phyloP scores from a whole-genome alignment of 2,113 vertebrate genomes.

The Oophaga pumilio region DNA sequence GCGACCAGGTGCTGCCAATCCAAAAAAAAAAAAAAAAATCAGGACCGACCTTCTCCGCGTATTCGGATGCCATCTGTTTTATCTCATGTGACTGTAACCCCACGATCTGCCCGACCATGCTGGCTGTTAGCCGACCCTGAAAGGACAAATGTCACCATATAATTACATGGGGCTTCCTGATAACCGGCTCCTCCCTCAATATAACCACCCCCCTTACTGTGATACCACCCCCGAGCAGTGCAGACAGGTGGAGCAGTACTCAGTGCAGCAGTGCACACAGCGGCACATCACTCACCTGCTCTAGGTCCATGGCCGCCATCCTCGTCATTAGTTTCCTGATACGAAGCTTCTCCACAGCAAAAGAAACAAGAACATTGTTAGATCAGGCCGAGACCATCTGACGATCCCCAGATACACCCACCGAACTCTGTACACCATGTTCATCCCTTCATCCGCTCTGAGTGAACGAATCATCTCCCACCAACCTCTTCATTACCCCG shows the following conservation, averaged over 20 bases:
- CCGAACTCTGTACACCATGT: too few species aligned
- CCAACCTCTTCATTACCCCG: too few species aligned
- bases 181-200: not conserved
- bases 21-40: too few species aligned
- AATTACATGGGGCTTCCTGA: not conserved
- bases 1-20: not conserved
- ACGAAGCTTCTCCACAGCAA: conserved; percentile 69
- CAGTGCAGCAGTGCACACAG: too few species aligned
- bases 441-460: too few species aligned
- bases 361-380: not conserved
- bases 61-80: conserved; percentile 92
- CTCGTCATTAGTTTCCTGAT: conserved; percentile 92
- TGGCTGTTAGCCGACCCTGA: conserved; percentile 88
- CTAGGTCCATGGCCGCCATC: conserved; percentile 92
- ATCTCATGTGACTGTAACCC: conserved; percentile 94
- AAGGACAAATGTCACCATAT: conserved; percentile 46
- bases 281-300: conserved; percentile 76
- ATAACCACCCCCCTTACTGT: not conserved
- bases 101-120: conserved; percentile 93
- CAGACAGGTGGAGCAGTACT: too few species aligned
- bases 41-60: conserved; percentile 80
- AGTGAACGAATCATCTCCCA: too few species aligned
- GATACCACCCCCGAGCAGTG: too few species aligned
- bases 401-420: too few species aligned
- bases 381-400: not conserved